Evolutionary conservation across 2,113 vertebrate genomes (phyloP), one percentile per base, ranked within the genome.

Genomic region (Salvelinus alpinus): DNA sequence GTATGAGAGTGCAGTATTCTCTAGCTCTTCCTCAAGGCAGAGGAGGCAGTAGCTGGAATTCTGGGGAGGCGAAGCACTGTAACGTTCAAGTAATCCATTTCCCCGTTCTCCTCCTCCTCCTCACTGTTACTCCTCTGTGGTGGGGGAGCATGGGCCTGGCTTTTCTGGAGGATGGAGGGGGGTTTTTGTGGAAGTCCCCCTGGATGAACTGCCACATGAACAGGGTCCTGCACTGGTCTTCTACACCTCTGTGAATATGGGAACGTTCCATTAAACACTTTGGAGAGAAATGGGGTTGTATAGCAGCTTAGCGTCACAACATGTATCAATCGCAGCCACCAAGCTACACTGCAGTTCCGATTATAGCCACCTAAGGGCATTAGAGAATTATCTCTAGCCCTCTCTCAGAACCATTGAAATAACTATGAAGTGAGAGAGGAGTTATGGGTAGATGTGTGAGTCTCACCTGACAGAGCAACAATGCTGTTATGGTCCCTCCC

Each of bases 401-500:
- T 11, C 9, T 44, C 38, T 44, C 38, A 44, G 38, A 44, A 44
- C 38, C 38, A 44, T n/a, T 62, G n/a, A 62, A 62, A 62, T 7
- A 54, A 14, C 51, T 54, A 54, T 44, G 38, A 44, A 44, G 38
- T 18, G 5, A 54, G 9, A 18, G 16, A 54, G 51, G 13, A 18
- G 51, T 16, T 16, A 54, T 54, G 51, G 51, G 12, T 54, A 54
- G 51, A 54, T 54, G 12, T 16, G 38, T 12, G 51, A n/a, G 22
- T 71, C 70, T 71, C 47, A 71, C 70, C 70, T 71, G 12, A 71
- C 8, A 71, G n/a, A 51, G 14, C 70, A 71, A 6, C 47, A 71
- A 22, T 14, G 13, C 13, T 2, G 24, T 48, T 25, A 54, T 44
- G 38, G 38, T 44, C 38, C 38, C 38, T 11, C 38, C 38, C 38